Conservation (phyloP, 1,140 invertebrate genomes). For the Mesaphorura yosii region DNA sequence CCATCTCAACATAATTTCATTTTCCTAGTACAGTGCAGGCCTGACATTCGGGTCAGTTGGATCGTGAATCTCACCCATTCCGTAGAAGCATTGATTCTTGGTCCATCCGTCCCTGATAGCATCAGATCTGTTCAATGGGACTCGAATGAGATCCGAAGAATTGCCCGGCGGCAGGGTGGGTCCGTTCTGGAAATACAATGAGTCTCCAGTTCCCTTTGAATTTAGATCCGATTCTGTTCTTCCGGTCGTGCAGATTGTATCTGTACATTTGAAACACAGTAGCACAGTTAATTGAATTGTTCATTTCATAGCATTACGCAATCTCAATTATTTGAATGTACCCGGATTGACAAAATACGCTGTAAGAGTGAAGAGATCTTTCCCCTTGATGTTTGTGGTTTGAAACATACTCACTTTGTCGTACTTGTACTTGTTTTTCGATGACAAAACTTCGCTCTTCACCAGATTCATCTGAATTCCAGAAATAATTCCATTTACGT, state of each 20-base stretch:
- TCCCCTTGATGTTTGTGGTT: background rate
- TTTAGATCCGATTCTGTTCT: slow-evolving; percentile 2
- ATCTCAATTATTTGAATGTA: background rate
- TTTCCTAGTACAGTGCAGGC: background rate
- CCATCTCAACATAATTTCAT: background rate
- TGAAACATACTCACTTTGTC: background rate
- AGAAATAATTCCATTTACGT: slow-evolving; percentile 16
- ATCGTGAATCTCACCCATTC: slow-evolving; percentile 11
- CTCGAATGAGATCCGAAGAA: slow-evolving; percentile 3
- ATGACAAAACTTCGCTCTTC: background rate
- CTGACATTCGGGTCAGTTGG: background rate
- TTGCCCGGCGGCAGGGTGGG: background rate
- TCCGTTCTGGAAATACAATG: slow-evolving; percentile 11
- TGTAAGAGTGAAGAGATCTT: background rate
- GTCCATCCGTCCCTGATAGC: slow-evolving; percentile 11
- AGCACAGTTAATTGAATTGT: background rate
- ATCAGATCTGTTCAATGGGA: slow-evolving; percentile 2
- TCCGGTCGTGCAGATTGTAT: slow-evolving; percentile 8
- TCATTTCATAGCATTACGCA: background rate
- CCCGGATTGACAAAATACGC: slow-evolving; percentile 2
- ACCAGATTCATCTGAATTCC: slow-evolving; percentile 13
- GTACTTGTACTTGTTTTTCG: slow-evolving; percentile 1
- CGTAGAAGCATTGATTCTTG: slow-evolving; percentile 11
- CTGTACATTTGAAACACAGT: background rate
- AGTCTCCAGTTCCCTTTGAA: slow-evolving; percentile 8